Conservation (phyloP, 2,113 vertebrate species). For the Microcebus tavaratra region DNA sequence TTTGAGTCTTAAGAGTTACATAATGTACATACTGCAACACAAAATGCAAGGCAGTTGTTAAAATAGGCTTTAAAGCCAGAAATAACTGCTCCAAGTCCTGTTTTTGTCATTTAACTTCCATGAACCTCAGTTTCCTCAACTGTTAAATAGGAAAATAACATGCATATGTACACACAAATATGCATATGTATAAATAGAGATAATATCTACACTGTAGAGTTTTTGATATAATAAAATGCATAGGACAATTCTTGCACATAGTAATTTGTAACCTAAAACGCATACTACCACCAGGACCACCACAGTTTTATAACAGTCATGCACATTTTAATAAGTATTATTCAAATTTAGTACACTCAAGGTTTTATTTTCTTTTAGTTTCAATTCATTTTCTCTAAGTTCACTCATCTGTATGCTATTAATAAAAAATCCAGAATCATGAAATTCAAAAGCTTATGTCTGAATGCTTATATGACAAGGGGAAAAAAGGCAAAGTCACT, state of each 20-base stretch:
- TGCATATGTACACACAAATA: neutral
- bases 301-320: neutral
- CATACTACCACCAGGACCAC: neutral
- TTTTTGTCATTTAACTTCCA: neutral
- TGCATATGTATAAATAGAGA: neutral
- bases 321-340: neutral
- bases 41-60: neutral
- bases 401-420: neutral
- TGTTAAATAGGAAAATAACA: neutral
- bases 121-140: neutral
- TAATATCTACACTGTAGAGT: neutral
- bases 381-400: conserved; percentile 19
- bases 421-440: neutral
- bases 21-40: neutral
- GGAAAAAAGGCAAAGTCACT: neutral
- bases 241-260: neutral
- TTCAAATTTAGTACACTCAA: neutral
- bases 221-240: neutral
- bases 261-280: neutral
- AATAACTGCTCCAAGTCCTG: neutral
- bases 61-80: neutral
- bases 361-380: neutral
- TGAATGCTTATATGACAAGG: neutral
- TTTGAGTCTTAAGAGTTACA: neutral
- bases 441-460: neutral